Percentiles rank a stretch among this genome's conserved stretches.
phyloP scores from a whole-genome alignment of 2,113 vertebrate species.

The Chauna torquata region DNA sequence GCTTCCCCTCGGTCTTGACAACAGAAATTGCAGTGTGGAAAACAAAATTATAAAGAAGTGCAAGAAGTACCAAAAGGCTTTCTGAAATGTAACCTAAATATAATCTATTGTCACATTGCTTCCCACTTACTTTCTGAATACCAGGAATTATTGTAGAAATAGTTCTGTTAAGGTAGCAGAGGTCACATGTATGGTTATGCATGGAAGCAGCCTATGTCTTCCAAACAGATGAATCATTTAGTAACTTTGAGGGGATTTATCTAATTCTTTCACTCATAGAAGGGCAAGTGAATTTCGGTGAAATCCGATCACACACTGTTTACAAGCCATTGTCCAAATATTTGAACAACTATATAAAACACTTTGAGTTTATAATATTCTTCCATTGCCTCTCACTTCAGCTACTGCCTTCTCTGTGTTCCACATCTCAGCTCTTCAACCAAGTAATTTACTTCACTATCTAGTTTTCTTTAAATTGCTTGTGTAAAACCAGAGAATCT shows the following conservation, averaged over 20 bases:
- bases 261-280: not conserved
- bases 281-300: not conserved
- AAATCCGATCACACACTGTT: not conserved
- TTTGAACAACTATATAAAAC: not conserved
- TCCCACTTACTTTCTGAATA: not conserved
- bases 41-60: not conserved
- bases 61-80: not conserved
- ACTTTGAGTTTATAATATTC: not conserved
- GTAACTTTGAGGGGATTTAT: not conserved
- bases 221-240: not conserved
- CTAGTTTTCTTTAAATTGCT: not conserved
- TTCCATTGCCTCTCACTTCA: not conserved
- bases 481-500: not conserved
- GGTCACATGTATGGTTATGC: not conserved
- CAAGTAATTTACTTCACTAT: not conserved
- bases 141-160: not conserved
- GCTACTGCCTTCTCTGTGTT: not conserved
- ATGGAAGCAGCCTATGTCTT: not conserved
- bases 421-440: not conserved
- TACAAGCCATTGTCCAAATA: not conserved
- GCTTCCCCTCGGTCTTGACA: not conserved
- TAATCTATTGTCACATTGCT: not conserved
- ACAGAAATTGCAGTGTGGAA: not conserved
- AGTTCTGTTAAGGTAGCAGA: not conserved
- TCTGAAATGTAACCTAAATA: not conserved